These are phyloP conservation scores for Helicoverpa zea DNA, from an alignment of 1,140 invertebrate species.

Conservation along the genomic window DNA sequence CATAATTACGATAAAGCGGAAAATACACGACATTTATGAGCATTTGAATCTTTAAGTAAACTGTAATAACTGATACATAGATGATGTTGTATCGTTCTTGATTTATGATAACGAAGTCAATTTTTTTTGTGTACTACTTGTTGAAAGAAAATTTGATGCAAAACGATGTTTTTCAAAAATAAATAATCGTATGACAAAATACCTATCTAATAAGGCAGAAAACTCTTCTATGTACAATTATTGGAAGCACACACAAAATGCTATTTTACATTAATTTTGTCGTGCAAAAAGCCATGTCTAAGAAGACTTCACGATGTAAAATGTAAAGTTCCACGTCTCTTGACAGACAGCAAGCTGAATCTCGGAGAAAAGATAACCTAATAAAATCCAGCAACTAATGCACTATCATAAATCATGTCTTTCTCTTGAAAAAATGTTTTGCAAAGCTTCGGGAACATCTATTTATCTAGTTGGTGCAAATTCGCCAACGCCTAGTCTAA, in stretches of 20 bases:
- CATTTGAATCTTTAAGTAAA: neutral
- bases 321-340: neutral
- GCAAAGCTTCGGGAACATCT: neutral
- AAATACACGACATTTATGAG: conserved; percentile 5
- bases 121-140: too few relatives aligned
- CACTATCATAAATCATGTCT: conserved; percentile 15
- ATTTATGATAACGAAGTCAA: neutral
- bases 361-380: neutral
- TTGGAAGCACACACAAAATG: too few relatives aligned
- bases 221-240: too few relatives aligned
- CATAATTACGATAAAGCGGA: conserved; percentile 17
- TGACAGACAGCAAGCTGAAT: neutral
- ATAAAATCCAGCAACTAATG: neutral
- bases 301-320: too few relatives aligned
- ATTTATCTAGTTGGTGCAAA: conserved; percentile 9
- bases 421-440: neutral
- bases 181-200: too few relatives aligned
- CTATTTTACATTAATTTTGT: too few relatives aligned
- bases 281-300: too few relatives aligned
- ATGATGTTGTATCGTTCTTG: neutral
- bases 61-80: neutral
- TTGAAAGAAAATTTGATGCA: too few relatives aligned
- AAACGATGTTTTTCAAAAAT: too few relatives aligned
- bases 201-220: too few relatives aligned
- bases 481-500: conserved; percentile 52